A percentile compares a stretch with the other conserved stretches of the same genome.
These are phyloP conservation scores for Pygoscelis antarcticus DNA, from an alignment of 2,113 vertebrate genomes.

Conservation along the genomic window DNA sequence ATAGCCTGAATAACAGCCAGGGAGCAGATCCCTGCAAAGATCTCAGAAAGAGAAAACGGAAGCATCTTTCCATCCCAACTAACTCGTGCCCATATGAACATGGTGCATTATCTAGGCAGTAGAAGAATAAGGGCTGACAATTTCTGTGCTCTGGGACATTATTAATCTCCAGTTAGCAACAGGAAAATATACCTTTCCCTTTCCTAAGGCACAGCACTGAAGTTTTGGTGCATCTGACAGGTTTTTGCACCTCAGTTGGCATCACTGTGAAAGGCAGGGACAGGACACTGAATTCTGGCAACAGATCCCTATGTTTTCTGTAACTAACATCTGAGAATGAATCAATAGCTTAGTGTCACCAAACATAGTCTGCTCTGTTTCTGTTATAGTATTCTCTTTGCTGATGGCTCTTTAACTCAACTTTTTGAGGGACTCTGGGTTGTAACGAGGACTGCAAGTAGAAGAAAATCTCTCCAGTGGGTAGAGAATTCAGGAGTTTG, in stretches of 20 bases:
- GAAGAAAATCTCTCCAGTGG: background rate
- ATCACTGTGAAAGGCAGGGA: background rate
- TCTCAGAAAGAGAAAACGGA: background rate
- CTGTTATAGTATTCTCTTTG: background rate
- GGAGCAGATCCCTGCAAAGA: background rate
- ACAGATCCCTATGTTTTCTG: background rate
- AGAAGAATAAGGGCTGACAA: background rate
- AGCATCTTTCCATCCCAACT: background rate
- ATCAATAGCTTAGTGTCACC: background rate
- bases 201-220: too few relatives aligned
- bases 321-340: background rate
- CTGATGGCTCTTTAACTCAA: background rate
- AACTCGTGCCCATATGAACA: accelerated
- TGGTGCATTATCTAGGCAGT: background rate
- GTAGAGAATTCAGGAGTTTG: background rate
- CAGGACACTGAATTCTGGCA: background rate
- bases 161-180: background rate
- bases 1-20: background rate
- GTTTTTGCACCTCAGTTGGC: background rate
- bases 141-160: background rate
- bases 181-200: background rate
- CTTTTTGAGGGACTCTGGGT: background rate
- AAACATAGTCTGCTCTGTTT: background rate
- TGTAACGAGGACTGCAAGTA: background rate
- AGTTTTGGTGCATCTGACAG: background rate